These are phyloP conservation scores for Cirrhinus molitorella DNA, from an alignment of 2,797 vertebrate species.

Conservation along the genomic window DNA sequence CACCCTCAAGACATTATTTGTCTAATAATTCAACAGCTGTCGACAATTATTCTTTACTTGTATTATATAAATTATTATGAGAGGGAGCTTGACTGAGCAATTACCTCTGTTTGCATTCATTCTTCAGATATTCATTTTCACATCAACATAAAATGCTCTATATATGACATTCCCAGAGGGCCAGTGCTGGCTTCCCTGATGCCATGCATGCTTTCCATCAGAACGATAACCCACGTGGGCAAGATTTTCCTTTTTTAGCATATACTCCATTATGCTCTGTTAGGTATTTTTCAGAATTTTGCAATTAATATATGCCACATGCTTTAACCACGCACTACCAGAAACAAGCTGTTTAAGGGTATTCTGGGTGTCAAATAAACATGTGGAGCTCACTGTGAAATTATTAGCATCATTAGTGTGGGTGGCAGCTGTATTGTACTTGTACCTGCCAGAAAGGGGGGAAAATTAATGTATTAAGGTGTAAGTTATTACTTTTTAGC, in stretches of 20 bases:
- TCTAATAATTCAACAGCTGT: neutral
- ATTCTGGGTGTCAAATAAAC: conserved; percentile 35
- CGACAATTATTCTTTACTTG: neutral
- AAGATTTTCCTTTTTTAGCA: conserved; percentile 62
- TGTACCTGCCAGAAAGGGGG: conserved; percentile 41
- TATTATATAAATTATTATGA: neutral
- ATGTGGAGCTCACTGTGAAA: conserved; percentile 42
- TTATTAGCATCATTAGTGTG: conserved; percentile 35
- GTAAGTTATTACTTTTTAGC: neutral
- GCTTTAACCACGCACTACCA: conserved; percentile 20
- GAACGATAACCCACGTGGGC: neutral
- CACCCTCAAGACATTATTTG: neutral
- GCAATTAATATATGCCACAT: neutral
- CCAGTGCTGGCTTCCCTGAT: neutral
- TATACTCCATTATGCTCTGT: conserved; percentile 7
- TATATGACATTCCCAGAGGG: neutral
- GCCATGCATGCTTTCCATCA: neutral
- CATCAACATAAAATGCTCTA: neutral
- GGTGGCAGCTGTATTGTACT: conserved; percentile 38
- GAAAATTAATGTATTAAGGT: too few species aligned
- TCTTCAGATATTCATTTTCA: neutral
- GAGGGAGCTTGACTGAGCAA: neutral
- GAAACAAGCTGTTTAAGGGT: neutral
- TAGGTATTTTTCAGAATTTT: neutral
- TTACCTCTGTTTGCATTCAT: neutral